Evolutionary conservation across 2,113 vertebrate species (phyloP), one percentile per base, ranked within the genome.

Genomic region (Paradisaea rubra): DNA sequence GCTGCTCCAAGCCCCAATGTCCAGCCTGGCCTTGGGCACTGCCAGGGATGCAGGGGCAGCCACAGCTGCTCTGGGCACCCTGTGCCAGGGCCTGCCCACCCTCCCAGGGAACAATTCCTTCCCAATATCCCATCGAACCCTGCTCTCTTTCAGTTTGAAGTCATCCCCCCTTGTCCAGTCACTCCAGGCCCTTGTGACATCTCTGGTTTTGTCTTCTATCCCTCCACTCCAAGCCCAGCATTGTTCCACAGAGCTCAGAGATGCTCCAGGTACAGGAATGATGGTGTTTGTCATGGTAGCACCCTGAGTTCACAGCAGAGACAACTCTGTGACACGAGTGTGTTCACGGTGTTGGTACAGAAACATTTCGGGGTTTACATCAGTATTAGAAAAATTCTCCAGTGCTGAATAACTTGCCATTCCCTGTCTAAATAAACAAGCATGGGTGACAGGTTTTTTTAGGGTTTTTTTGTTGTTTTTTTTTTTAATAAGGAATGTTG

Each of bases 401-500:
- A 81, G 31, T 53, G 18, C 17, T 81, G 31, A 63, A 66, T 22
- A 78, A 80, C 33, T 41, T 74, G 42, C 18, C 39, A 56, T 88
- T 70, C 28, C 33, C 52, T 91, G 47, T 95, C 94, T 94, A 74
- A 97, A 96, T 88, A 94, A 96, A 94, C 9, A 97, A 95, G 77
- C 89, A 70, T 88, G 56, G 81, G 81, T 86, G 77, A 89, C 92
- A 93, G 85, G 2, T 9, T 81, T 79, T 33, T 64, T 69, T 27
- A 12, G 12, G 52, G 4, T 27, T 66, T 85, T 50, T 39, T 59
- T 54, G 11, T 73, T 13, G 6, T 39, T 16, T 56, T 17, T 56
- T 17, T 45, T 95, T 95, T 96, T 89, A 95, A 96, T 93, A 95
- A 91, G 52, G 79, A 95, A 97, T 91, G 56, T 94, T 74, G 74